Conservation (phyloP, 2,888 invertebrate species). For the Thereva nobilitata region DNA sequence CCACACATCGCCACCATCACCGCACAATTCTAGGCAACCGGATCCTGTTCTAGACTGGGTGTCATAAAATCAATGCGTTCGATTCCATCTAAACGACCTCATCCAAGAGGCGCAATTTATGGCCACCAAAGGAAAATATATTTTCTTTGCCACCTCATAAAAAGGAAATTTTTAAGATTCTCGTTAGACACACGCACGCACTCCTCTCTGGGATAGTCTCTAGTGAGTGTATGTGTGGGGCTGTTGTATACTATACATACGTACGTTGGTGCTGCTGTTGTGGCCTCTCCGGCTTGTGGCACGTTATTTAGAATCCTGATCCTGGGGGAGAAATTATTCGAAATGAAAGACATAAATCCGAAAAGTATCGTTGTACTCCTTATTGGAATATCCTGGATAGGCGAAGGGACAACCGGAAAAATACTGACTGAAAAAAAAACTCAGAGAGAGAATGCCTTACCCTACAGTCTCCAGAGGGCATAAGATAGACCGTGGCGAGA, state of each 20-base stretch:
- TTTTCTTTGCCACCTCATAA: constrained; percentile 30
- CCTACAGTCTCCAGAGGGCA: constrained; percentile 16
- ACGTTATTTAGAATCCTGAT: constrained; percentile 28
- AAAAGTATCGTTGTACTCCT: constrained; percentile 25
- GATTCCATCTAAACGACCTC: constrained; percentile 20
- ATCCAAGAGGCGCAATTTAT: constrained; percentile 18
- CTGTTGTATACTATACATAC: too few species aligned
- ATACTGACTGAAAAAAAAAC: too few species aligned
- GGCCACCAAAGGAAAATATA: constrained; percentile 13
- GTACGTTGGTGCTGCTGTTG: too few species aligned
- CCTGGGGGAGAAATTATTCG: constrained; percentile 33
- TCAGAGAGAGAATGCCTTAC: too few species aligned
- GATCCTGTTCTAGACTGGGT: neutral
- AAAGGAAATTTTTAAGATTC: constrained; percentile 34
- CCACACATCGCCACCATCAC: too few species aligned
- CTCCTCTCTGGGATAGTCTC: too few species aligned
- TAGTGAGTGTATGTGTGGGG: too few species aligned
- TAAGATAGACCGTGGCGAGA: constrained; percentile 25
- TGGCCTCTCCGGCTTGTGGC: neutral
- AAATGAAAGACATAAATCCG: constrained; percentile 32
- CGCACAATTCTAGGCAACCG: too few species aligned
- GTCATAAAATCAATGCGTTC: constrained; percentile 30
- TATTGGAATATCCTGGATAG: constrained; percentile 27
- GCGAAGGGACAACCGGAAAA: constrained; percentile 25
- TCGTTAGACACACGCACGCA: constrained; percentile 19